Percentiles rank a stretch among this genome's conserved stretches.
Conservation (phyloP, 2,888 invertebrate species). For the Scaptomyza caliginosa region DNA sequence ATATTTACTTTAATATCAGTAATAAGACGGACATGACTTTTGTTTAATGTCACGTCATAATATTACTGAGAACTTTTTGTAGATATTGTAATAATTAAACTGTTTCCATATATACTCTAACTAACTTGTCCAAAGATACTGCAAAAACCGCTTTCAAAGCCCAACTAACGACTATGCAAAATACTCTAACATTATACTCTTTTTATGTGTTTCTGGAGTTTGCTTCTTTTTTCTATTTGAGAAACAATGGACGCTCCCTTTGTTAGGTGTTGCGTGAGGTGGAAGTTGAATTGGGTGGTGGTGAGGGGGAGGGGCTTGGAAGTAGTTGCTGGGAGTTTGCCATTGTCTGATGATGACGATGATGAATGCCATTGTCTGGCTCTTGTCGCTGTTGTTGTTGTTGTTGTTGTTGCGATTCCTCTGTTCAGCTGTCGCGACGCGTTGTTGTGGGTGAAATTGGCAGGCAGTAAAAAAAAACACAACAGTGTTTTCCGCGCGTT, state of each 20-base stretch:
- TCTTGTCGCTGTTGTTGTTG: constrained; percentile 12
- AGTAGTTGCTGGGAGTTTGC: constrained; percentile 18
- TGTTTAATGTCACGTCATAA: neutral
- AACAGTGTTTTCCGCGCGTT: constrained; percentile 18
- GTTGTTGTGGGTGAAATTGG: constrained; percentile 73
- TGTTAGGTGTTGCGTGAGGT: constrained; percentile 21
- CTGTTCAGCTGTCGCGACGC: constrained; percentile 23
- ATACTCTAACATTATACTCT: constrained; percentile 11
- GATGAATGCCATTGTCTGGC: constrained; percentile 57
- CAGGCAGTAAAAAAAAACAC: constrained; percentile 23
- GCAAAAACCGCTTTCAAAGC: too few species aligned
- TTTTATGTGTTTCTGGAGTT: constrained; percentile 5
- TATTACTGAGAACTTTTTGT: too few species aligned
- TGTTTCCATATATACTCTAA: too few species aligned
- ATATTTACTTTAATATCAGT: neutral
- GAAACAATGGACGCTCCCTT: constrained; percentile 52
- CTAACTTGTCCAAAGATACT: too few species aligned
- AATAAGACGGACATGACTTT: neutral
- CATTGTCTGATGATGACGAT: constrained; percentile 46
- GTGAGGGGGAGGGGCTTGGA: neutral
- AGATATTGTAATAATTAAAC: too few species aligned
- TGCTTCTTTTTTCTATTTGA: neutral
- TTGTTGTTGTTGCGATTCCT: constrained; percentile 21
- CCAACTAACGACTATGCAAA: constrained; percentile 8
- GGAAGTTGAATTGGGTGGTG: neutral